Evolutionary conservation across 2,888 invertebrate species (phyloP).

Genomic region (Caprella mutica): DNA sequence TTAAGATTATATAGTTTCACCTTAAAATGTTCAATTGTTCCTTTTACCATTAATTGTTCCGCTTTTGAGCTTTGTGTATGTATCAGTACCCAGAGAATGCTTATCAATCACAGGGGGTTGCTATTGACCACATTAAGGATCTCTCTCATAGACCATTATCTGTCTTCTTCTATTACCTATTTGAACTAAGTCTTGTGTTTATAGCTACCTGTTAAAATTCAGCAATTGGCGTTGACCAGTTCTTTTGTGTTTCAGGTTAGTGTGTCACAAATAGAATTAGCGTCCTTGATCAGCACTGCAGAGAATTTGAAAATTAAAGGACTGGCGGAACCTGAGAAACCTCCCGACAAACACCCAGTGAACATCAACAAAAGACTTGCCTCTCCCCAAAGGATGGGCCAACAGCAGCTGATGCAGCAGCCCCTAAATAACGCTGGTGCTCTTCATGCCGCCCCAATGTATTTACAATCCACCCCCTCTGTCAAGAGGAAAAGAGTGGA

Average conservation of each 20-base stretch:
- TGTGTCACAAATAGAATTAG: slow-evolving; percentile 32
- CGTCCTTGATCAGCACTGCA: slow-evolving; percentile 32
- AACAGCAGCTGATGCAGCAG: slow-evolving; percentile 13
- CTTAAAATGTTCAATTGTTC: no score
- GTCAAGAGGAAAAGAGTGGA: slow-evolving; percentile 32
- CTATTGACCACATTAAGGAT: no score
- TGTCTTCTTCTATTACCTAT: no score
- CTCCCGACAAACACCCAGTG: slow-evolving; percentile 29
- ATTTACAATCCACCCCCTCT: slow-evolving; percentile 29
- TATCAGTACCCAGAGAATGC: no score
- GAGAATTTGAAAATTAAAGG: slow-evolving; percentile 34
- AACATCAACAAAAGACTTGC: slow-evolving; percentile 28
- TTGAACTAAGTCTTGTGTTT: no score
- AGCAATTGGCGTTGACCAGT: no score
- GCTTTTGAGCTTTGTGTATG: no score
- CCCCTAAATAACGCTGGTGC: slow-evolving; percentile 14
- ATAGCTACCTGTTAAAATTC: no score
- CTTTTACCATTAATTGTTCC: no score
- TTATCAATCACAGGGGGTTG: no score
- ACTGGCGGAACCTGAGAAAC: slow-evolving; percentile 32
- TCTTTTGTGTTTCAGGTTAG: slow-evolving; percentile 33
- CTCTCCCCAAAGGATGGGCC: slow-evolving; percentile 24
- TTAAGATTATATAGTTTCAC: no score
- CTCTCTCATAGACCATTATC: no score
- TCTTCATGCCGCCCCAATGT: slow-evolving; percentile 27